Base-by-base conservation (phyloP, 2,888 invertebrate species). In the Pseudococcus longispinus region DNA sequence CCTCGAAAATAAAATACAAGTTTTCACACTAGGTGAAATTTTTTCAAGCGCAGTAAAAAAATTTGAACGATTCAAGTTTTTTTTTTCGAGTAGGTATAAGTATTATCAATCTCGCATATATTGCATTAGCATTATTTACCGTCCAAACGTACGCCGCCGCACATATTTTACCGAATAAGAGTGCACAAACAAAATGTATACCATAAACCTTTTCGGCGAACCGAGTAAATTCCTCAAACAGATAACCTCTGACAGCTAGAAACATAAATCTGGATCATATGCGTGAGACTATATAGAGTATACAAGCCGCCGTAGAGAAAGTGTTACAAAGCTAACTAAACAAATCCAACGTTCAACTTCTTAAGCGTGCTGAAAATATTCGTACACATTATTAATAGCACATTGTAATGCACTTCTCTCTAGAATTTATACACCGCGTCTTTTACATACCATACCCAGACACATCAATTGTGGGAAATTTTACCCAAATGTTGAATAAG, bases 231-330 rank as follows among this genome's bases (percentile, higher is more conserved):
- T 26, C 77, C 20, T 80, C 42, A 26, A 32, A 42, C 77, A 80
- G 42, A 80, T 80, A 80, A 80, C 77, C 77, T 42, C 23, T 80
- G 77, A 80, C 77, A 37, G 77, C 18, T 13, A 80, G 42, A 80
- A 37, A 80, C 42, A 80, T 80, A 80, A 80, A 80, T 80, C 37
- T 42, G 77, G 42, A 80, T 80, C 77, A 80, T 80, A 80, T 20
- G 26, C 77, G 77, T 42, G 70, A 26, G 70, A 13, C 70, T 32
- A 29, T 29, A 37, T 37, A 37, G 37, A 37, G 37, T 37, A 70
- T 29, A 70, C 70, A 15, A 60, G 60, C 60, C 5, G 37, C 37
- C 8, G 9, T 37, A n/a, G 55, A 32, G 32, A 29, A 74, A 74
- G 20, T 20, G 42, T 80, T 42, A 42, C 77, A 80, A 80, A 26